Evolutionary conservation across 1,140 invertebrate species (phyloP).

Genomic region (Drosophila bocqueti): DNA sequence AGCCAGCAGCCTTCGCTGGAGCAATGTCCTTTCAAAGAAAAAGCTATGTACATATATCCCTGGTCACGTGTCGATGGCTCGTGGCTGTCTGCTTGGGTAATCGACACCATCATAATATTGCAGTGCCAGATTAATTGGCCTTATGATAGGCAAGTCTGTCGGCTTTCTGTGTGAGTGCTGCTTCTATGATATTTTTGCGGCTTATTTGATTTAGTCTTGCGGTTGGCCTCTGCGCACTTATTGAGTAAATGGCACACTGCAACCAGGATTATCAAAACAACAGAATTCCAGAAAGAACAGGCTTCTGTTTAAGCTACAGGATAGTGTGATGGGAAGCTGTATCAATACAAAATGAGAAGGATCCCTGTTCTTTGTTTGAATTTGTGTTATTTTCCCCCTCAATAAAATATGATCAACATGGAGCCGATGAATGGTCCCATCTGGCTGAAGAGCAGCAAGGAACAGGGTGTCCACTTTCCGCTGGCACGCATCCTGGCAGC

Average conservation of each 20-base stretch:
- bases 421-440: slow-evolving; percentile 5
- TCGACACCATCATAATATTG: slow-evolving; percentile 80
- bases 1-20: slow-evolving; percentile 19
- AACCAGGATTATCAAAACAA: slow-evolving; percentile 12
- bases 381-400: too few relatives aligned
- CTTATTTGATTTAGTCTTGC: slow-evolving; percentile 53
- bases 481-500: slow-evolving; percentile 25
- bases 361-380: neutral
- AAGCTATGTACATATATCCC: slow-evolving; percentile 1
- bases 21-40: slow-evolving; percentile 10
- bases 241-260: neutral
- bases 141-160: slow-evolving; percentile 5
- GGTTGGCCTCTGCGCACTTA: slow-evolving; percentile 22
- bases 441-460: neutral
- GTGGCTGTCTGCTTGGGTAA: slow-evolving; percentile 65
- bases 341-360: neutral
- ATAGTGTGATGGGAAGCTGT: neutral
- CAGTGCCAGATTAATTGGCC: slow-evolving; percentile 66
- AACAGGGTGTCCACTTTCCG: slow-evolving; percentile 8
- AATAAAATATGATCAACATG: slow-evolving; percentile 31
- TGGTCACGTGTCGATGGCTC: slow-evolving; percentile 57
- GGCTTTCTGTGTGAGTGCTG: slow-evolving; percentile 5
- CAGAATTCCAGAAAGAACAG: neutral
- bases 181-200: slow-evolving; percentile 51
- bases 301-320: neutral